Percentiles rank a stretch among this genome's conserved stretches.
Conservation (phyloP, 2,888 invertebrate genomes). For the Pristionchus entomophagus region DNA sequence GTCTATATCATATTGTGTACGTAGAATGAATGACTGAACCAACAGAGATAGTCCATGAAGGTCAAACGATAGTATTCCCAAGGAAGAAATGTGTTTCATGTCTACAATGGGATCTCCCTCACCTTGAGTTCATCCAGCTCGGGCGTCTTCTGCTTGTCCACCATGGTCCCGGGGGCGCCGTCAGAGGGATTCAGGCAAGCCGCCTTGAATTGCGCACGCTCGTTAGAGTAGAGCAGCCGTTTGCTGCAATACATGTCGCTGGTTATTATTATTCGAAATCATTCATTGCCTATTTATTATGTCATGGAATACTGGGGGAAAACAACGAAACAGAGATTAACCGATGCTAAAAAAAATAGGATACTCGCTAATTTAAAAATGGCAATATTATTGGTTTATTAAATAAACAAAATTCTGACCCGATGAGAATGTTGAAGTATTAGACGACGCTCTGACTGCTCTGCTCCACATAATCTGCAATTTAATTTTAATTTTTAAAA, state of each 20-base stretch:
- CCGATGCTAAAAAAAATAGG: neutral
- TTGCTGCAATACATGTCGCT: neutral
- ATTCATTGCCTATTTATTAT: too few relatives aligned
- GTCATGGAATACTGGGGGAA: too few relatives aligned
- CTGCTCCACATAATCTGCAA: neutral
- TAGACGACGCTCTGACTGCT: neutral
- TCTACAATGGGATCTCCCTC: too few relatives aligned
- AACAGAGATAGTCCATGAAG: neutral
- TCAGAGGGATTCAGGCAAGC: neutral
- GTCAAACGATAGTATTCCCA: too few relatives aligned
- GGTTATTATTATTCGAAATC: too few relatives aligned
- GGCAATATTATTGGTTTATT: neutral
- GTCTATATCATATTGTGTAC: neutral
- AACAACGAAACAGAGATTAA: too few relatives aligned
- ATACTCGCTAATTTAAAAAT: neutral
- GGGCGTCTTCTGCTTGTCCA: neutral
- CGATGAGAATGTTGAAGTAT: slow-evolving; percentile 38
- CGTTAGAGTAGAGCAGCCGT: slow-evolving; percentile 18
- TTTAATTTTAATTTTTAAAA: neutral
- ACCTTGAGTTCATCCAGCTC: slow-evolving; percentile 20
- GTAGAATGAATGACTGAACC: too few relatives aligned
- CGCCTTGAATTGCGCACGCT: neutral
- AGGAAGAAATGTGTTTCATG: too few relatives aligned
- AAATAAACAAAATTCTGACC: neutral
- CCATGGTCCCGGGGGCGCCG: too few relatives aligned